Percentiles rank a stretch among this genome's conserved stretches.
Evolutionary conservation across 1,140 invertebrate species (phyloP).

Genomic region (Venturia canescens): DNA sequence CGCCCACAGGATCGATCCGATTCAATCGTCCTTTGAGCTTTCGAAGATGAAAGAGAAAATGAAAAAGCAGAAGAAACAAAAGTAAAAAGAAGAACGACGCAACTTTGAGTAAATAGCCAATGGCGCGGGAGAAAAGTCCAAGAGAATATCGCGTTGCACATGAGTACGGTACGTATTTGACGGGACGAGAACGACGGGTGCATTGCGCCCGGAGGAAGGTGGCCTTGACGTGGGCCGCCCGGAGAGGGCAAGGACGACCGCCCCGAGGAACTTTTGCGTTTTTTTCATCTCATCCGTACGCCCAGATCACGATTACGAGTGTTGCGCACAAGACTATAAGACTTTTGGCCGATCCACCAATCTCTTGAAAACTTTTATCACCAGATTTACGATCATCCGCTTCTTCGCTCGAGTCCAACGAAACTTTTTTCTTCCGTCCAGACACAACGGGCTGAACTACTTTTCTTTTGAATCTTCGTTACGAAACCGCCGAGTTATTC

Average conservation of each 20-base stretch:
- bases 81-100: background rate
- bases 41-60: background rate
- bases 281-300: conserved; percentile 36
- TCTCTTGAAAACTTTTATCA: no score
- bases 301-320: conserved; percentile 5
- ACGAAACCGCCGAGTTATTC: no score
- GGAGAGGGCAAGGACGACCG: conserved; percentile 76
- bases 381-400: no score
- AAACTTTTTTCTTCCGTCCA: no score
- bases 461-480: no score
- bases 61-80: no score
- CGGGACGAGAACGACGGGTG: conserved; percentile 62
- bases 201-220: conserved; percentile 73
- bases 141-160: background rate
- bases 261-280: conserved; percentile 68
- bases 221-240: conserved; percentile 73
- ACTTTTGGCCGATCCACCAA: no score
- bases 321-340: no score
- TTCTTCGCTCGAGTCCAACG: no score
- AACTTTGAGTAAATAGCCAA: no score
- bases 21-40: background rate
- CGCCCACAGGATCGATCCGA: background rate
- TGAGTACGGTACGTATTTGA: conserved; percentile 34
- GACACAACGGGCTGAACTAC: no score
- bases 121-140: no score